Conservation (phyloP, 2,888 invertebrate genomes). For the Branchipolynoe longqiensis region DNA sequence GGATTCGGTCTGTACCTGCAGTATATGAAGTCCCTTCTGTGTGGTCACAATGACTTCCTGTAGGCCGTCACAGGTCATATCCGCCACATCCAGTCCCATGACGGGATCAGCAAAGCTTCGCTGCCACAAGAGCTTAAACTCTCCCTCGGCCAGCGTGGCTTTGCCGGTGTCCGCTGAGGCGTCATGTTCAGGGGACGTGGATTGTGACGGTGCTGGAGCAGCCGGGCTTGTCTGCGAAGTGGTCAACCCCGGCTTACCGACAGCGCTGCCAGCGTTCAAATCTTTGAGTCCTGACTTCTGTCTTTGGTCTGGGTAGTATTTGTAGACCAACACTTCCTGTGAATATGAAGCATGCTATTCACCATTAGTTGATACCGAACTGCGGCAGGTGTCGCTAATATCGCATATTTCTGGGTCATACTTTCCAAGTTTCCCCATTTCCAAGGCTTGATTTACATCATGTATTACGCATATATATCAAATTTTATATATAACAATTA, state of each 20-base stretch:
- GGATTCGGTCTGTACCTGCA: constrained; percentile 84
- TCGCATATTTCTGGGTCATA: no score
- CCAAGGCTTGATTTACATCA: no score
- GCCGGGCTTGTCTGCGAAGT: not conserved
- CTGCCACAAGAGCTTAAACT: constrained; percentile 81
- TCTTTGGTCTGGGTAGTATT: constrained; percentile 64
- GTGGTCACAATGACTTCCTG: constrained; percentile 87
- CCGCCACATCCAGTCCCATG: constrained; percentile 85
- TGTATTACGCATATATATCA: no score
- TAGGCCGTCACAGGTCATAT: constrained; percentile 87
- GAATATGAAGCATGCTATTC: not conserved
- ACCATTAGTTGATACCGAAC: no score
- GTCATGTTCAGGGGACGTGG: constrained; percentile 26
- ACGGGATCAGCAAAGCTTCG: constrained; percentile 86
- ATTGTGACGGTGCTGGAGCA: not conserved
- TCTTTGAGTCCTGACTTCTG: not conserved
- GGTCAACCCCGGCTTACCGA: not conserved
- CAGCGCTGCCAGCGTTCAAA: not conserved
- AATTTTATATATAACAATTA: no score
- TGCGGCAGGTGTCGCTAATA: no score
- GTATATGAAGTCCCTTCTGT: constrained; percentile 86
- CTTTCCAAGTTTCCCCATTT: no score
- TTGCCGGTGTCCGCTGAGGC: not conserved
- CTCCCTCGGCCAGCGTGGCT: constrained; percentile 56
- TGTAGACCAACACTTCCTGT: constrained; percentile 79